Conservation (phyloP, 2,888 invertebrate species). For the Archips crataeganus region DNA sequence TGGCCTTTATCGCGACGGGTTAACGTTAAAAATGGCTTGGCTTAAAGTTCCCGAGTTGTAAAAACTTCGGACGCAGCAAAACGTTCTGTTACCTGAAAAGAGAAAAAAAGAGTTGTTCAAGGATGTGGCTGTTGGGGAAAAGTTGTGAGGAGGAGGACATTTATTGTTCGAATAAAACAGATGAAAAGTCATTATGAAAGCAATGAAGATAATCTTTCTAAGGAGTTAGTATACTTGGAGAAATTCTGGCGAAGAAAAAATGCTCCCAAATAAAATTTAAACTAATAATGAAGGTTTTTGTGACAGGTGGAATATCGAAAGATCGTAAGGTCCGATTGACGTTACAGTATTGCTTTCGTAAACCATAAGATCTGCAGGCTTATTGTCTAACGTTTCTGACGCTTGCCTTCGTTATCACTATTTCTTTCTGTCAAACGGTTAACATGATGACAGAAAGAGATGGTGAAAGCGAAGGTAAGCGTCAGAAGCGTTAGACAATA, state of each 20-base stretch:
- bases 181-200: neutral
- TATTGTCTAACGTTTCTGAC: too few relatives aligned
- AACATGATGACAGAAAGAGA: too few relatives aligned
- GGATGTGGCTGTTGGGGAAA: neutral
- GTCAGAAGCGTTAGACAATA: too few relatives aligned
- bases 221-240: neutral
- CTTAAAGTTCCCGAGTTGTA: neutral
- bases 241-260: neutral
- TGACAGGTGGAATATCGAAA: too few relatives aligned
- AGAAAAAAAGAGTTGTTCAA: neutral
- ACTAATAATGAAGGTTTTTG: neutral
- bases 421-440: too few relatives aligned
- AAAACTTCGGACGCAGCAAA: constrained; percentile 24
- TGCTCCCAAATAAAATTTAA: neutral
- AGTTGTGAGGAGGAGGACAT: neutral
- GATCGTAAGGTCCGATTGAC: too few relatives aligned
- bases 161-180: neutral
- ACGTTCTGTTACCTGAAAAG: constrained; percentile 38
- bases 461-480: too few relatives aligned
- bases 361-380: too few relatives aligned
- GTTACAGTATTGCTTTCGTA: too few relatives aligned
- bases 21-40: constrained; percentile 29
- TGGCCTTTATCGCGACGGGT: constrained; percentile 27
- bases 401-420: too few relatives aligned
- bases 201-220: neutral